Conservation (phyloP, 2,797 vertebrate genomes). For the Harpagifer antarcticus region DNA sequence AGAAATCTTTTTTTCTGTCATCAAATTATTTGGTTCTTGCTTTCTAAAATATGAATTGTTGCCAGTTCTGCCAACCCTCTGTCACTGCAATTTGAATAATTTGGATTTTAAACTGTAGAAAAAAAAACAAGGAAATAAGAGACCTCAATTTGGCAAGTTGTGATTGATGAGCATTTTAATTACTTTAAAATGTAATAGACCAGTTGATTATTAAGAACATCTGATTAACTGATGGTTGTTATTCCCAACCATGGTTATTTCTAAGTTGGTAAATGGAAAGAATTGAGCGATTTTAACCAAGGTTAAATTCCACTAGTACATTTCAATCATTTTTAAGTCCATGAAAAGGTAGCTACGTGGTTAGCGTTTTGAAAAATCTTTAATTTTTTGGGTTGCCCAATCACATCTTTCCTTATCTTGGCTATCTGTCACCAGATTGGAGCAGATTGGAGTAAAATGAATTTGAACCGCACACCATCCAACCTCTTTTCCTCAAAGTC, state of each 20-base stretch:
- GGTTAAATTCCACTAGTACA: neutral
- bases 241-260: neutral
- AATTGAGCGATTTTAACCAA: neutral
- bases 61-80: neutral
- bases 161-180: neutral
- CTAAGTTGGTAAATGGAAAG: neutral
- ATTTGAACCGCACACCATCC: neutral
- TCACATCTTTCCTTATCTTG: constrained; percentile 12
- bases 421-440: neutral
- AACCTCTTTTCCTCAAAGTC: constrained; percentile 15
- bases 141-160: accelerated
- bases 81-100: neutral
- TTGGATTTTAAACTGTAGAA: neutral
- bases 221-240: neutral
- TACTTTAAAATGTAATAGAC: neutral
- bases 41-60: neutral
- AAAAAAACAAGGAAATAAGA: neutral
- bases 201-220: neutral
- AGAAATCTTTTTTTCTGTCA: neutral
- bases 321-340: constrained; percentile 11
- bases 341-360: neutral
- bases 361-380: neutral
- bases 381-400: neutral
- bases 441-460: neutral
- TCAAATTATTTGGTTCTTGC: neutral